phyloP scores from a whole-genome alignment of 2,113 vertebrate genomes.

The Pipa parva region DNA sequence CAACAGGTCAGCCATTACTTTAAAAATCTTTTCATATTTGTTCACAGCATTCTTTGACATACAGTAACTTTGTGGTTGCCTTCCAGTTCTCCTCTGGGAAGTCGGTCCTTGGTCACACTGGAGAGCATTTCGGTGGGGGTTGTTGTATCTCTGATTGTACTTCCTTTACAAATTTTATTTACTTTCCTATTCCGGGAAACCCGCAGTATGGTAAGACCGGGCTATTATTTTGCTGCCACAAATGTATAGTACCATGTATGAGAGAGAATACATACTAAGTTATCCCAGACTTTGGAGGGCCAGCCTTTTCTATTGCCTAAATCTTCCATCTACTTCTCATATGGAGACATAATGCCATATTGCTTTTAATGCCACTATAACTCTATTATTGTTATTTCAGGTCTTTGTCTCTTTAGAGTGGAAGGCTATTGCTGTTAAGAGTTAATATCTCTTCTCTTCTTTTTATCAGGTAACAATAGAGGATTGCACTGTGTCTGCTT shows the following conservation, averaged over 20 bases:
- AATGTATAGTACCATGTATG: no score
- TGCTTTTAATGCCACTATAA: no score
- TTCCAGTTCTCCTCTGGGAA: constrained; percentile 22
- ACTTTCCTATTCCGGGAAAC: constrained; percentile 63
- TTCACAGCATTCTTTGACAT: background rate
- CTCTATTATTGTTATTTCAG: no score
- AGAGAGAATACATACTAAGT: no score
- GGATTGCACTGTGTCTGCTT: constrained; percentile 51
- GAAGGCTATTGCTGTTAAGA: no score
- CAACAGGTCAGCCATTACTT: constrained; percentile 49
- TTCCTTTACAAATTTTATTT: constrained; percentile 67
- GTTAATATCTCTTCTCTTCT: no score
- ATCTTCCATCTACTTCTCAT: no score
- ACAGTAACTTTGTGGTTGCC: background rate
- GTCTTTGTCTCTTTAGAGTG: no score
- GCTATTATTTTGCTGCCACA: no score
- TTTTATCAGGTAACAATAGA: constrained; percentile 59
- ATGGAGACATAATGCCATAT: no score
- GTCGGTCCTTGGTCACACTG: constrained; percentile 17
- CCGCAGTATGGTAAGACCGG: constrained; percentile 58
- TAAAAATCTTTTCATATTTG: background rate
- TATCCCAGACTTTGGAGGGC: no score
- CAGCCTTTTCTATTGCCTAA: no score
- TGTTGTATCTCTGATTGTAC: constrained; percentile 55
- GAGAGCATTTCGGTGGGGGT: constrained; percentile 64